Percentiles rank a stretch among this genome's conserved stretches.
Evolutionary conservation across 2,888 invertebrate genomes (phyloP).

Genomic region (Stenodera caucasica): DNA sequence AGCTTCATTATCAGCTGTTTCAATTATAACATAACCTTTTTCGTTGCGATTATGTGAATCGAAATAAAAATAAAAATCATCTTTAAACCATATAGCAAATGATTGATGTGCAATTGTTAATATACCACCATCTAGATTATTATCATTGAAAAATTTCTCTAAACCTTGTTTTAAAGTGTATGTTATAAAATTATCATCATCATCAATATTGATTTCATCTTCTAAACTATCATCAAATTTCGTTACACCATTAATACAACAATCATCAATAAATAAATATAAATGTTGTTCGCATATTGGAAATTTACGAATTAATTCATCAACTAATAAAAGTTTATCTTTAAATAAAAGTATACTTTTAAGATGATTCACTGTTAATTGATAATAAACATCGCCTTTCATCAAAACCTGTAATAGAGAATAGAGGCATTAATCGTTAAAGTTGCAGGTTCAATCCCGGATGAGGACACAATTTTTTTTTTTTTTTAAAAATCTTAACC

Average conservation of each 20-base stretch:
- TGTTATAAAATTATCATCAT: neutral
- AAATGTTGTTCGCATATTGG: constrained; percentile 46
- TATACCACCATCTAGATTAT: constrained; percentile 54
- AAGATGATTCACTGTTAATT: constrained; percentile 44
- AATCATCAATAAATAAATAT: constrained; percentile 47
- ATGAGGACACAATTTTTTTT: too few species aligned
- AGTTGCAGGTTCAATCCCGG: too few species aligned
- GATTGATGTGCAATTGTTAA: constrained; percentile 62
- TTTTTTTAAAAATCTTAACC: too few species aligned
- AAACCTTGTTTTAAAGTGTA: constrained; percentile 24
- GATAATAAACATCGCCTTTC: constrained; percentile 55
- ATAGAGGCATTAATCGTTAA: neutral
- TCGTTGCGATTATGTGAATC: constrained; percentile 65
- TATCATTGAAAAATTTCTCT: constrained; percentile 46
- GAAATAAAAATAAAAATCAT: constrained; percentile 59
- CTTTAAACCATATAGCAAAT: constrained; percentile 60
- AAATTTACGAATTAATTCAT: constrained; percentile 50
- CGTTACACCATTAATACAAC: constrained; percentile 47
- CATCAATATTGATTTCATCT: constrained; percentile 30
- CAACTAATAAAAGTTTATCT: constrained; percentile 45
- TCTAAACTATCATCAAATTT: constrained; percentile 31
- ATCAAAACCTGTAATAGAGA: constrained; percentile 42
- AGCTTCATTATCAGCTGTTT: too few species aligned
- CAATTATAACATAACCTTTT: constrained; percentile 52
- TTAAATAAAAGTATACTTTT: constrained; percentile 41